Evolutionary conservation across 1,140 invertebrate species (phyloP).

Genomic region (Drosophila mojavensis): DNA sequence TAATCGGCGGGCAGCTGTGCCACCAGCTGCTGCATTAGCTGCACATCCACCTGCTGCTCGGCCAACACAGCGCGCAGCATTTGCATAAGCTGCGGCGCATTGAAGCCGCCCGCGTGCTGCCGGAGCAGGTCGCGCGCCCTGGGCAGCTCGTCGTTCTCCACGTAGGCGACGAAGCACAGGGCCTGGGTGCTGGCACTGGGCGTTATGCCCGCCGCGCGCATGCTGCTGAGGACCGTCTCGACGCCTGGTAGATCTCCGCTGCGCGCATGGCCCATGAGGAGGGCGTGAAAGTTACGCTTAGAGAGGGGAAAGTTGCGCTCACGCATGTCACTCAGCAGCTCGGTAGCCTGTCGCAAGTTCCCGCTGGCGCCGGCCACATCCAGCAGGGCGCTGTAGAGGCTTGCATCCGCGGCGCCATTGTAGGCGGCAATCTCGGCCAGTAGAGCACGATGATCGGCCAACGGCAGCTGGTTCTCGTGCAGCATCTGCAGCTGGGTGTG

Average conservation of each 20-base stretch:
- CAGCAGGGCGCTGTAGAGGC: constrained; percentile 75
- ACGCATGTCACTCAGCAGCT: constrained; percentile 86
- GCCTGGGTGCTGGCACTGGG: constrained; percentile 78
- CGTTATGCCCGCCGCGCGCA: constrained; percentile 80
- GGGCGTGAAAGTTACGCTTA: constrained; percentile 85
- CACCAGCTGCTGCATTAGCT: constrained; percentile 55
- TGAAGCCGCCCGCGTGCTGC: constrained; percentile 43
- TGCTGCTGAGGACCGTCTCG: constrained; percentile 78
- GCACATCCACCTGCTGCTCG: constrained; percentile 13
- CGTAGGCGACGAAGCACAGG: constrained; percentile 85
- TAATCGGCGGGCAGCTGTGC: constrained; percentile 58
- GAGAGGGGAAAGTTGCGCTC: constrained; percentile 83
- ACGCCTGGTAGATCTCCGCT: constrained; percentile 79
- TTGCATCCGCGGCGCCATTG: constrained; percentile 39
- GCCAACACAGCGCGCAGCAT: constrained; percentile 53
- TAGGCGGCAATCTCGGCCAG: constrained; percentile 60
- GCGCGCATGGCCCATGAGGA: constrained; percentile 85
- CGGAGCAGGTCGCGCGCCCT: constrained; percentile 59
- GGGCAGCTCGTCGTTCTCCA: constrained; percentile 72
- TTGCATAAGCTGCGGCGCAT: constrained; percentile 57
- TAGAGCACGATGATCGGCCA: constrained; percentile 61
- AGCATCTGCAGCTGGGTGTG: constrained; percentile 62
- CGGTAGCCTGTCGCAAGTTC: constrained; percentile 84
- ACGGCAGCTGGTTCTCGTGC: constrained; percentile 52
- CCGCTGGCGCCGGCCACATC: constrained; percentile 84